These are phyloP conservation scores for Dissostichus mawsoni DNA, from an alignment of 2,113 vertebrate genomes.

Conservation along the genomic window DNA sequence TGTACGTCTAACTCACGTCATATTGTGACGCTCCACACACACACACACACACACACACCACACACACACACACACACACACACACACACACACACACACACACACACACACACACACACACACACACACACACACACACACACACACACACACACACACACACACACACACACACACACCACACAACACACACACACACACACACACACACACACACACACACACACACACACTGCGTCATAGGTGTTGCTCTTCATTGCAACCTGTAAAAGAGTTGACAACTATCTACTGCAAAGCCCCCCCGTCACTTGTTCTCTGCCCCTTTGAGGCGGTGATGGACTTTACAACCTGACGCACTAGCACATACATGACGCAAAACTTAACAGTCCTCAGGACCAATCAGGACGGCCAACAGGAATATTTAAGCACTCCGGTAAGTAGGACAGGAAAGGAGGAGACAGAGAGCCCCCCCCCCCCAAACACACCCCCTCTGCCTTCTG, in stretches of 20 bases:
- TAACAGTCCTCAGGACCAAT: conserved; percentile 76
- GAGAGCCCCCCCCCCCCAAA: background rate
- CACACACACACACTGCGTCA: conserved; percentile 32
- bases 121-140: background rate
- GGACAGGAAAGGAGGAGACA: conserved; percentile 36
- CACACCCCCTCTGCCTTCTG: conserved; percentile 10
- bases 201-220: too few relatives aligned
- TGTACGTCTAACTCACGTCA: background rate
- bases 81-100: too few relatives aligned
- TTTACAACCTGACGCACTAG: conserved; percentile 68
- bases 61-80: too few relatives aligned
- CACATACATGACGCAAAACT: conserved; percentile 66
- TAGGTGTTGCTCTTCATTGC: conserved; percentile 38
- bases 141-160: too few relatives aligned
- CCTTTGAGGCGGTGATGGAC: conserved; percentile 49
- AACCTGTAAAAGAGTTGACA: conserved; percentile 40
- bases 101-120: background rate
- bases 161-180: too few relatives aligned
- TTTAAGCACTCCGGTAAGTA: conserved; percentile 70
- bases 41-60: too few relatives aligned
- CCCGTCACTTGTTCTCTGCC: conserved; percentile 30
- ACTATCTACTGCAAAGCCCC: conserved; percentile 47
- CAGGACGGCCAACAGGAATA: conserved; percentile 41
- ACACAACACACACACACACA: too few relatives aligned
- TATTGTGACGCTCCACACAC: background rate